Percentiles rank a stretch among this genome's conserved stretches.
Evolutionary conservation across 2,113 vertebrate species (phyloP).

Genomic region (Apaloderma vittatum): DNA sequence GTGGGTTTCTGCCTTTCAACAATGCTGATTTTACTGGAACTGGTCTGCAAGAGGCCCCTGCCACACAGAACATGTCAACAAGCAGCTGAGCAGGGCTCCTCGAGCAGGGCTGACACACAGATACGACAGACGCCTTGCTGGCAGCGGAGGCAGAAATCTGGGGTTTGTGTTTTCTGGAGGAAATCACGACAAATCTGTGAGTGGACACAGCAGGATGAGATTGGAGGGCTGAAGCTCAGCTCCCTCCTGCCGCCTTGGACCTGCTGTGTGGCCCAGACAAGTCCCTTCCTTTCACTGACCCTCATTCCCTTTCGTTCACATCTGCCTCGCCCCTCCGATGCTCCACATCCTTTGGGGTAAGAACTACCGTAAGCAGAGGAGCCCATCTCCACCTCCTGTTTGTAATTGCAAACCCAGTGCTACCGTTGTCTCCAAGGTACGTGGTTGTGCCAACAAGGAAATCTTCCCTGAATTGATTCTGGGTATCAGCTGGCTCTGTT

Average conservation of each 20-base stretch:
- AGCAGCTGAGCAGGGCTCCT: background rate
- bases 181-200: background rate
- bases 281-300: background rate
- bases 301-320: accelerated
- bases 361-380: background rate
- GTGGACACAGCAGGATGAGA: background rate
- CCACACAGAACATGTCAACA: background rate
- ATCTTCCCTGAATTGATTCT: background rate
- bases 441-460: background rate
- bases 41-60: background rate
- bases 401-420: background rate
- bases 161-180: background rate
- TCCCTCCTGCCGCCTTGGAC: background rate
- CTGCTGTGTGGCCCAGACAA: background rate
- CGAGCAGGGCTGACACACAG: background rate
- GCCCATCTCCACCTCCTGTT: background rate
- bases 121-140: background rate
- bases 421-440: background rate
- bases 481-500: constrained; percentile 3
- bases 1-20: background rate
- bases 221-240: background rate
- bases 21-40: background rate
- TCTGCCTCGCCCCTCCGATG: background rate
- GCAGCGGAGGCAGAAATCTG: background rate
- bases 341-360: background rate